Base-by-base conservation (phyloP, 2,113 vertebrate genomes). In the Puma concolor region DNA sequence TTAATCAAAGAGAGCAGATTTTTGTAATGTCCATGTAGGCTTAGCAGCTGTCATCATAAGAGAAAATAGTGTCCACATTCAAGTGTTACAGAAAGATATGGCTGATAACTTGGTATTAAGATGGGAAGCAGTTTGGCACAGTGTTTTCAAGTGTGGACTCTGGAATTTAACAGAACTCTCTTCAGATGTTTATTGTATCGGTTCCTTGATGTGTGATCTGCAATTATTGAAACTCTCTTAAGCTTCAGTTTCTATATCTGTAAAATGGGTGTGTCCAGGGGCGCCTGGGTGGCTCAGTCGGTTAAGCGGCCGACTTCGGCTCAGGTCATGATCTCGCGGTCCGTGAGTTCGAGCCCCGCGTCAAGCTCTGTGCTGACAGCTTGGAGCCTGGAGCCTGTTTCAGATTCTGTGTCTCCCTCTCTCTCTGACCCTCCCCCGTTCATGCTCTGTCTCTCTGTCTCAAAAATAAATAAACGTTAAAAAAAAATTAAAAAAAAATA, bases 1-100 rank as follows among this genome's bases (percentile, higher is more conserved):
- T 91, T 97, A 96, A 54, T 96, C 66, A 69, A 95, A 81, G n/a
- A 83, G 10, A 95, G 48, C 13, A 72, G 54, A 0, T 72, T 80
- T 96, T 98, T 54, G 0, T 90, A 64, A 29, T 71, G 31, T 76
- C 54, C 57, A 17, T 16, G n/a, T 2, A 94, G 82, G 13, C 94
- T 60, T 60, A 79, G 19, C 17, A 4, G 17, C 76, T 94, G 76
- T 98, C 50, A 50, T 60, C 27, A 2, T 66, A 60, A 84, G 44
- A 60, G 41, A 38, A 95, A 54, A 94, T 54, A 48, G 2, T 64
- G n/a, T 63, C 71, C 48, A 69, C 31, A 85, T 50, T 91, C 16
- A 95, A 81, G 86, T 50, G 31, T n/a, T 91, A 27, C 52, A 7
- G 0, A 74, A 91, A 69, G 10, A 33, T 15, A 50, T 1, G 6